A percentile compares a stretch with the other conserved stretches of the same genome.
Conservation (phyloP, 2,797 vertebrate genomes). For the Sarcoramphus papa region DNA sequence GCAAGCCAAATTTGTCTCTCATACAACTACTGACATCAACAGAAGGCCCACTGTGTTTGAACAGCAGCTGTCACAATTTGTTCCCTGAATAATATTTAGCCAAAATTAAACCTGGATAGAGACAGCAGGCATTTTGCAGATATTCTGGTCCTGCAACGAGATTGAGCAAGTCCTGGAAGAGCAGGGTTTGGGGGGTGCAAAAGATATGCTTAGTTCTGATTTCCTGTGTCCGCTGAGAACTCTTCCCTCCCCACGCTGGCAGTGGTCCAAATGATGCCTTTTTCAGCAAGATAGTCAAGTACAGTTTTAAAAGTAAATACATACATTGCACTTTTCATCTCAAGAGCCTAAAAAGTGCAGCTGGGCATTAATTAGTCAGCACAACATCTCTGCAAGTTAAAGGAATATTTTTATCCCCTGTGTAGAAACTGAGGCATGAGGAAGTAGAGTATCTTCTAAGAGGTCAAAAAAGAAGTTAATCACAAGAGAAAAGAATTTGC, state of each 20-base stretch:
- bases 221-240: background rate
- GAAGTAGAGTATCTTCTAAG: background rate
- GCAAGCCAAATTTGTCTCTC: background rate
- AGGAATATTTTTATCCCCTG: background rate
- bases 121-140: background rate
- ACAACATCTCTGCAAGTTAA: background rate
- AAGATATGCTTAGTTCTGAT: background rate
- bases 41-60: slow-evolving; percentile 19
- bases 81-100: slow-evolving; percentile 28
- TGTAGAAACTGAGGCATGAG: background rate
- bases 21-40: slow-evolving; percentile 4
- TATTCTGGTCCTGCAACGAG: background rate
- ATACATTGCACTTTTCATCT: background rate
- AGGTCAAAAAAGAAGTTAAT: background rate
- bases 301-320: slow-evolving; percentile 1
- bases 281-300: slow-evolving; percentile 3
- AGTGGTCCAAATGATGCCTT: background rate
- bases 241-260: background rate
- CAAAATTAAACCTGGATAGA: background rate
- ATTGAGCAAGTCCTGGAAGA: background rate
- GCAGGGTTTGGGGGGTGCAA: background rate
- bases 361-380: background rate
- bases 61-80: slow-evolving; percentile 43
- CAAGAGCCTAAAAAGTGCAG: background rate
- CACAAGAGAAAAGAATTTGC: background rate